phyloP scores from a whole-genome alignment of 2,113 vertebrate species.

The Leptodactylus fuscus region DNA sequence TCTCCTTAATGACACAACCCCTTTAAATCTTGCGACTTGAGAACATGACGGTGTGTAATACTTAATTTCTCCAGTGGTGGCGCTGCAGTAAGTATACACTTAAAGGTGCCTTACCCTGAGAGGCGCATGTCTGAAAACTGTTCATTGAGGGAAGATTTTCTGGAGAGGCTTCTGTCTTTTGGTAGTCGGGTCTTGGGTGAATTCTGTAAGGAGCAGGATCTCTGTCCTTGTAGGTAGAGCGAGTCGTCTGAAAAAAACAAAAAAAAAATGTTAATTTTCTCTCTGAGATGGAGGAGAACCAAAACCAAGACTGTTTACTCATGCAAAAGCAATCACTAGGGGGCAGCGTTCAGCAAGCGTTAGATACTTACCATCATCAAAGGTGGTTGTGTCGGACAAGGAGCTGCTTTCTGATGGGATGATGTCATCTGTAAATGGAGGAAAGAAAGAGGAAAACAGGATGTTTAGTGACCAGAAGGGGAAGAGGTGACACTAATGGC shows the following conservation, averaged over 20 bases:
- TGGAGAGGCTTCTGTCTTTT: constrained; percentile 79
- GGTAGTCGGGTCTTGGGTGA: constrained; percentile 85
- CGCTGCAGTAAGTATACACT: too few relatives aligned
- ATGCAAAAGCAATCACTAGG: background rate
- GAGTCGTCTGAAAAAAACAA: constrained; percentile 73
- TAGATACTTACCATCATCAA: constrained; percentile 85
- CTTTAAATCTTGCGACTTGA: too few relatives aligned
- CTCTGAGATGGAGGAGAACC: background rate
- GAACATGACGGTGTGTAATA: too few relatives aligned
- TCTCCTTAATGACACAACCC: too few relatives aligned
- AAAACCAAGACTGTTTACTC: background rate
- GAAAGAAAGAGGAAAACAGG: constrained; percentile 20
- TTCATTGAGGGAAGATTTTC: constrained; percentile 76
- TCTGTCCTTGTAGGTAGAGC: constrained; percentile 71
- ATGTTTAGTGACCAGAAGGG: background rate
- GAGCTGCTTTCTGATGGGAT: constrained; percentile 91
- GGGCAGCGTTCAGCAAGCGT: background rate
- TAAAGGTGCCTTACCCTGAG: constrained; percentile 68
- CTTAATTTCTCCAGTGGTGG: too few relatives aligned
- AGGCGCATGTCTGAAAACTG: constrained; percentile 73
- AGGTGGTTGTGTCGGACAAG: constrained; percentile 87
- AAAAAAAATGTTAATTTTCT: constrained; percentile 7
- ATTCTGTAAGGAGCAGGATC: constrained; percentile 84
- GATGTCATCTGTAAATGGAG: constrained; percentile 83
- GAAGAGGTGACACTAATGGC: background rate